phyloP scores from a whole-genome alignment of 2,797 vertebrate genomes.

The Sorex maritimensis region DNA sequence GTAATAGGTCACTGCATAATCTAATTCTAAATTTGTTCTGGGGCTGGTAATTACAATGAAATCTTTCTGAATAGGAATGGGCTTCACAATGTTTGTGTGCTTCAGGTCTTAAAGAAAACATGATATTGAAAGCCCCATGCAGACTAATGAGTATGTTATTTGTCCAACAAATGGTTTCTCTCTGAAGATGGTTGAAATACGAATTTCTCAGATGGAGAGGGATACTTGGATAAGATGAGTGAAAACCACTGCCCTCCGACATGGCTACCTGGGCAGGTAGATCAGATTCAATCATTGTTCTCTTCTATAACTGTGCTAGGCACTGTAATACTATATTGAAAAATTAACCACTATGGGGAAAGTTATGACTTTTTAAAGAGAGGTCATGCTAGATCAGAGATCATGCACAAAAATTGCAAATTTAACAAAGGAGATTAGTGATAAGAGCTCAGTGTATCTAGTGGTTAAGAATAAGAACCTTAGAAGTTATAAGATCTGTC shows the following conservation, averaged over 20 bases:
- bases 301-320: slow-evolving; percentile 13
- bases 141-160: not conserved
- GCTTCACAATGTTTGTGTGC: not conserved
- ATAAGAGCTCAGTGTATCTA: not conserved
- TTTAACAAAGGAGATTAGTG: slow-evolving; percentile 44
- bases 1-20: not conserved
- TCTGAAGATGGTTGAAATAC: not conserved
- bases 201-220: not conserved
- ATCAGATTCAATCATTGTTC: slow-evolving; percentile 26
- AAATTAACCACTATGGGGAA: slow-evolving; percentile 43
- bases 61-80: not conserved
- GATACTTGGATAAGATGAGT: slow-evolving; percentile 16
- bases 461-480: not conserved
- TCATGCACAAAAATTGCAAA: not conserved
- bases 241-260: slow-evolving; percentile 33
- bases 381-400: slow-evolving; percentile 1
- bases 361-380: slow-evolving; percentile 10
- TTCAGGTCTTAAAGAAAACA: slow-evolving; percentile 45
- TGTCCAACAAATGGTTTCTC: not conserved
- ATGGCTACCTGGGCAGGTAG: not conserved
- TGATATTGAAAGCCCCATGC: not conserved
- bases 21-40: slow-evolving; percentile 13
- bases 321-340: not conserved
- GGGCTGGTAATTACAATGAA: slow-evolving; percentile 20
- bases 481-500: slow-evolving; percentile 11